Conservation (phyloP, 2,888 invertebrate species). For the Zelleria hepariella region DNA sequence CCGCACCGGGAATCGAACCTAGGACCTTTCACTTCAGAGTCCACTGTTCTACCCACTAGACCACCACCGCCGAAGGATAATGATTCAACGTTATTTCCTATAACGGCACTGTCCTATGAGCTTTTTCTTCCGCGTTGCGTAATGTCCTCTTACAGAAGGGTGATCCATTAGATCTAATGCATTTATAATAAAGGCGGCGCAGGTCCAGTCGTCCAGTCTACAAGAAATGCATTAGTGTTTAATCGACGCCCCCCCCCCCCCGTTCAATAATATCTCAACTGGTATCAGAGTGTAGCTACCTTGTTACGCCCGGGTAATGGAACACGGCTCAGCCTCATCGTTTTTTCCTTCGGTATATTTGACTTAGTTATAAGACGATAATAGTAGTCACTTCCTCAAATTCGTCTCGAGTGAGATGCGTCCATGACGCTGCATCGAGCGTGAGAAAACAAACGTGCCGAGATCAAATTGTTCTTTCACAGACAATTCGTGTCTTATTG, state of each 20-base stretch:
- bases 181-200: conserved; percentile 46
- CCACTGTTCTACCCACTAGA: too few species aligned
- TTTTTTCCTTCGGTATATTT: conserved; percentile 37
- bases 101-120: background rate
- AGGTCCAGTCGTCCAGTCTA: conserved; percentile 17
- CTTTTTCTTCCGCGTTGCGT: conserved; percentile 6
- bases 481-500: conserved; percentile 4
- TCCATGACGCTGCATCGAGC: conserved; percentile 42
- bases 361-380: conserved; percentile 55
- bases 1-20: too few species aligned
- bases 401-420: conserved; percentile 36
- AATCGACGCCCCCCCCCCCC: conserved; percentile 29
- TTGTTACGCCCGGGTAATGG: conserved; percentile 33
- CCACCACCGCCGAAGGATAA: background rate
- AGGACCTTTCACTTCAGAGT: too few species aligned
- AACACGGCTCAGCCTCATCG: conserved; percentile 4
- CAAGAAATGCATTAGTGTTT: conserved; percentile 51
- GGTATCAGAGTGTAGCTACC: conserved; percentile 22
- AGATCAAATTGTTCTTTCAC: conserved; percentile 18
- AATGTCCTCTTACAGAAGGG: conserved; percentile 7
- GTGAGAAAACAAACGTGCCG: conserved; percentile 52
- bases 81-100: background rate
- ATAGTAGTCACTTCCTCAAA: conserved; percentile 59
- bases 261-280: background rate
- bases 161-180: conserved; percentile 42